phyloP scores from a whole-genome alignment of 2,888 invertebrate species.

The Marronus borbonicus region DNA sequence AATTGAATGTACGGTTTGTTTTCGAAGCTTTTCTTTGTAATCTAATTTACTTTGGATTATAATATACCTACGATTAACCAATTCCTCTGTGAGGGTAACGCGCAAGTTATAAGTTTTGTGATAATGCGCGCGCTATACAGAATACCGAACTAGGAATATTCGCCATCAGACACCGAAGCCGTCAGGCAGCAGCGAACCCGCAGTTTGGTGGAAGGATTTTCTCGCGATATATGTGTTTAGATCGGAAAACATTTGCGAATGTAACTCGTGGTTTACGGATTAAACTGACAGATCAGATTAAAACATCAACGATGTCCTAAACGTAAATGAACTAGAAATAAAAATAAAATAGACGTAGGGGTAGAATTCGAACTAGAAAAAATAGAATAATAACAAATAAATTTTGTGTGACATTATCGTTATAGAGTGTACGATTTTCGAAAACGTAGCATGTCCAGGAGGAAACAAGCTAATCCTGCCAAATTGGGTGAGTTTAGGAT shows the following conservation, averaged over 20 bases:
- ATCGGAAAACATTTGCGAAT: conserved; percentile 13
- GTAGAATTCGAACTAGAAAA: neutral
- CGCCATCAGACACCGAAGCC: conserved; percentile 28
- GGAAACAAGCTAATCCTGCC: conserved; percentile 65
- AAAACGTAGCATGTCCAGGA: conserved; percentile 60
- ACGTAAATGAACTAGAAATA: neutral
- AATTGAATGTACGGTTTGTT: neutral
- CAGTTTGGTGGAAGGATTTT: conserved; percentile 11
- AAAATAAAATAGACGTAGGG: conserved; percentile 1
- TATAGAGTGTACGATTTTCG: neutral
- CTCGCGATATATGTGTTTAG: neutral
- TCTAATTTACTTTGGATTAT: neutral
- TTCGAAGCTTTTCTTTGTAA: neutral
- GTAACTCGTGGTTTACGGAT: conserved; percentile 3
- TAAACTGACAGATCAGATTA: neutral
- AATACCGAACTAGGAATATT: conserved; percentile 32
- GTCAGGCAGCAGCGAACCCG: neutral
- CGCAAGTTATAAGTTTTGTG: conserved; percentile 23
- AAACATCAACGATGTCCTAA: neutral
- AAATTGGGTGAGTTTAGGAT: conserved; percentile 61
- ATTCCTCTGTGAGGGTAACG: conserved; percentile 1
- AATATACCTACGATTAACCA: neutral
- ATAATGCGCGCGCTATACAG: conserved; percentile 43
- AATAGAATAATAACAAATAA: conserved; percentile 4
- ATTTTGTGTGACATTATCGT: conserved; percentile 14